Evolutionary conservation across 2,888 invertebrate species (phyloP).

Genomic region (Lycia hirtaria): DNA sequence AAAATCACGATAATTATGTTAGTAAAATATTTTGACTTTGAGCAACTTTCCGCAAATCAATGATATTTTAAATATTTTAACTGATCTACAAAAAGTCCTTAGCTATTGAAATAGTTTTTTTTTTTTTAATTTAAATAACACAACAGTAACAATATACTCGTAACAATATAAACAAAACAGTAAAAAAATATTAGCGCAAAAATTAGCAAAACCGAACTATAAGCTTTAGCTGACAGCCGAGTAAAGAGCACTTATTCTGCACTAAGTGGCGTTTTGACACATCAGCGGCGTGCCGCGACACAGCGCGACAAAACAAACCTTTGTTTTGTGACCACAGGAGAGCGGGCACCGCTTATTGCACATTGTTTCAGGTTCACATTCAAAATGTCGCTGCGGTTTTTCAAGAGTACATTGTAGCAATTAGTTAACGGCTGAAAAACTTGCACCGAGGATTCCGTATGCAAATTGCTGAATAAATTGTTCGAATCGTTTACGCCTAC

Average conservation of each 20-base stretch:
- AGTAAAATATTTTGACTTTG: too few relatives aligned
- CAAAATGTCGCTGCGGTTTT: conserved; percentile 53
- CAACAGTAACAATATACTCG: too few relatives aligned
- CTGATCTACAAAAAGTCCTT: too few relatives aligned
- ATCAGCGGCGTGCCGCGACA: conserved; percentile 39
- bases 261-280: conserved; percentile 44
- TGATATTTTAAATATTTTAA: too few relatives aligned
- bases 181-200: neutral
- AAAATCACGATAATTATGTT: too few relatives aligned
- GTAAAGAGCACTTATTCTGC: conserved; percentile 32
- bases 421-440: conserved; percentile 43
- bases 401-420: conserved; percentile 42
- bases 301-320: conserved; percentile 46
- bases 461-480: conserved; percentile 25
- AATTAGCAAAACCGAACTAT: conserved; percentile 3
- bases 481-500: conserved; percentile 11
- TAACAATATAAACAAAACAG: too few relatives aligned
- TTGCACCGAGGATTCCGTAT: conserved; percentile 15
- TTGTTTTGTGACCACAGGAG: conserved; percentile 46
- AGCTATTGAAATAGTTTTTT: too few relatives aligned
- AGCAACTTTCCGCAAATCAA: too few relatives aligned
- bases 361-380: conserved; percentile 56
- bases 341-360: conserved; percentile 50
- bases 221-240: conserved; percentile 3
- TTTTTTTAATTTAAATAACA: too few relatives aligned